Evolutionary conservation across 1,140 invertebrate species (phyloP).

Genomic region (Drosophila sp.): DNA sequence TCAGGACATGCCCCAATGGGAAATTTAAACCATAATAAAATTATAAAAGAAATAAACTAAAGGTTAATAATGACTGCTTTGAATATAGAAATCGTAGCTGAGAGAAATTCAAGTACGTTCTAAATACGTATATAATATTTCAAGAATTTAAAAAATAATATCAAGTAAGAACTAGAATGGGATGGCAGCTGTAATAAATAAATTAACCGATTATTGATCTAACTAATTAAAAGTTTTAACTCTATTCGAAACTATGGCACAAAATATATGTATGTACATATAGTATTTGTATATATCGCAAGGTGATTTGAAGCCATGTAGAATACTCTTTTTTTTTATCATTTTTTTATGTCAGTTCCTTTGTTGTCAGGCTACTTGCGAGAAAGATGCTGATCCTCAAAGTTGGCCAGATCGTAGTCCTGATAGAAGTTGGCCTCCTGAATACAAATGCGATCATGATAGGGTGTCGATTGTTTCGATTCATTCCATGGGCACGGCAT

Average conservation of each 20-base stretch:
- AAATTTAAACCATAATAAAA: no score
- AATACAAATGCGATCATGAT: conserved; percentile 12
- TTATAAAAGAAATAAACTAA: no score
- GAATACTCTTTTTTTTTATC: background rate
- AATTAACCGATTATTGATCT: background rate
- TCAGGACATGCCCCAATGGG: no score
- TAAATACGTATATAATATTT: no score
- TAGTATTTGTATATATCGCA: background rate
- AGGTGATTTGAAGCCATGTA: background rate
- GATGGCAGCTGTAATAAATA: background rate
- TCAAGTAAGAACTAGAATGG: no score
- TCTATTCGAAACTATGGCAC: conserved; percentile 24
- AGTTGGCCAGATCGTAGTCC: background rate
- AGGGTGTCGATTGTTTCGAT: background rate
- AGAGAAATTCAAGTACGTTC: no score
- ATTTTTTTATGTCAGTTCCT: background rate
- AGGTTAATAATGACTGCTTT: no score
- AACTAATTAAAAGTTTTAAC: conserved; percentile 15
- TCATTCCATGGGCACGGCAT: background rate
- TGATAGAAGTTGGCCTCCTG: conserved; percentile 24
- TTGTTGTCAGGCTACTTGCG: background rate
- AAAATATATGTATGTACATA: conserved; percentile 22
- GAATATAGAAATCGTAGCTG: no score
- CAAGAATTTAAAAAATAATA: no score
- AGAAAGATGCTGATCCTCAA: background rate